Percentiles rank a stretch among this genome's conserved stretches.
Evolutionary conservation across 2,113 vertebrate species (phyloP).

Genomic region (Arothron firmamentum): DNA sequence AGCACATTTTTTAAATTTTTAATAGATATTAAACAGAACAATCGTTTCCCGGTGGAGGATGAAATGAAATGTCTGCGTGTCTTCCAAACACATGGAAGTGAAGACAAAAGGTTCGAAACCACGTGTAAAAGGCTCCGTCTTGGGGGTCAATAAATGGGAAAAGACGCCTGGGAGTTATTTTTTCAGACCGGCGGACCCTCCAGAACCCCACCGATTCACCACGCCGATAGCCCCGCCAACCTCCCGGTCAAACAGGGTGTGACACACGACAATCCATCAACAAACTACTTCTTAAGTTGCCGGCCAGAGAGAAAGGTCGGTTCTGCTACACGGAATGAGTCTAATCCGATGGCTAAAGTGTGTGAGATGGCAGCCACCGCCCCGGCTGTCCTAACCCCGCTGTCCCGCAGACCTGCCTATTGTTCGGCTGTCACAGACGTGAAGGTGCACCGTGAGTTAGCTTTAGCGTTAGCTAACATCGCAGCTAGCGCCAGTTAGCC

Average conservation of each 20-base stretch:
- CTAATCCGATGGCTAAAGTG: background rate
- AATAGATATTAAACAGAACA: background rate
- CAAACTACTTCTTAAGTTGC: slow-evolving; percentile 29
- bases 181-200: slow-evolving; percentile 7
- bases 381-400: background rate
- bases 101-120: slow-evolving; percentile 31
- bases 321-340: background rate
- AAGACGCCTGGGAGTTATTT: background rate
- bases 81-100: slow-evolving; percentile 16
- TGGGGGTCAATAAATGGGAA: background rate
- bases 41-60: background rate
- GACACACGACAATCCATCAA: slow-evolving; percentile 40
- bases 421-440: slow-evolving; percentile 68
- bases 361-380: no score
- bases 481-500: slow-evolving; percentile 42
- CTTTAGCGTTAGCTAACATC: slow-evolving; percentile 42
- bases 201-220: background rate
- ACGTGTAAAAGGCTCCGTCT: background rate
- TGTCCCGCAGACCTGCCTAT: slow-evolving; percentile 35
- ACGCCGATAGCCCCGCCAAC: slow-evolving; percentile 17
- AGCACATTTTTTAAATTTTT: background rate
- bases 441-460: slow-evolving; percentile 62
- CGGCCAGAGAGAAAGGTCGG: background rate
- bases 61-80: background rate
- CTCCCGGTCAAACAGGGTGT: slow-evolving; percentile 57